Evolutionary conservation across 1,140 invertebrate genomes (phyloP), one percentile per base, ranked within the genome.

Genomic region (Drosophila equinoxialis): DNA sequence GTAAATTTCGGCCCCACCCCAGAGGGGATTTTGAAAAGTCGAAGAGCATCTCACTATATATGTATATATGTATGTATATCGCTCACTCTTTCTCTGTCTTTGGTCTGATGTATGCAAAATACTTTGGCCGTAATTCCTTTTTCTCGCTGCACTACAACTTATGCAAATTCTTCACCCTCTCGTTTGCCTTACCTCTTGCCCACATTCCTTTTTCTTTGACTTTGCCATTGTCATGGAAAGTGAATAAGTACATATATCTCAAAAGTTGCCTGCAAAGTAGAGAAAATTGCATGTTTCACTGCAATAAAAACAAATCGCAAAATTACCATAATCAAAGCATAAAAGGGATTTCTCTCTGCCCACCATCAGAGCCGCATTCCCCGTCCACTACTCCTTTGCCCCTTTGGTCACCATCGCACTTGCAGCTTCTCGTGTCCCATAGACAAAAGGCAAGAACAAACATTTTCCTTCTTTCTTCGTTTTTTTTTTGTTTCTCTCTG

Each of bases 311-410:
- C 79, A 81, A 81, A 81, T 81, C 79, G 79, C 79, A 82, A 81
- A 81, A 81, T 81, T 81, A 81, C 79, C 79, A 81, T 81, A 81
- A 81, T 81, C 79, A 81, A 81, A 81, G 79, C 79, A 81, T 81
- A 82, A 81, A 81, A 82, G 69, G 65, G 70, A 77, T 81, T 74
- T 77, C 76, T 66, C 65, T 73, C 55, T 51, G 45, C 45, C 17
- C 45, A 7, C 45, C 45, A 7, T 14, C n/a, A 14, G 1, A 48
- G 17, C 6, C 14, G 1, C 6, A 0, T 30, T 30, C 30, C 30
- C 30, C 0, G 30, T 5, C 30, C 30, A 30, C 30, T 5, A 5
- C 30, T 30, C 17, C 45, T 68, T 66, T 64, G 68, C 37, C 37
- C 37, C 59, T 26, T 26, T 59, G 62, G 37, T 45, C 48, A 17